Conservation (phyloP, 2,888 invertebrate genomes). For the Herminia tarsipennalis region DNA sequence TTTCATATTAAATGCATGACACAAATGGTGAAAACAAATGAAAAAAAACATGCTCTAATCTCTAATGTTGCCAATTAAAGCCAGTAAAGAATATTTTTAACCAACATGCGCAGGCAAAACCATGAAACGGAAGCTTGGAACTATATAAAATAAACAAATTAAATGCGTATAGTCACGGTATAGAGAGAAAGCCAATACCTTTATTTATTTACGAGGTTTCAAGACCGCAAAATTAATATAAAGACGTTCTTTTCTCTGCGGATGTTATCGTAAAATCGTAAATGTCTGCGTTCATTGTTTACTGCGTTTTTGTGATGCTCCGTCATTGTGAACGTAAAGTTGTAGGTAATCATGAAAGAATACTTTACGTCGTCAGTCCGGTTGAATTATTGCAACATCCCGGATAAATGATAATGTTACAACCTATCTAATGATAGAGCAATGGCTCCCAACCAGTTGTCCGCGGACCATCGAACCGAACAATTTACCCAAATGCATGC, state of each 20-base stretch:
- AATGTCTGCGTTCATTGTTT: conserved; percentile 11
- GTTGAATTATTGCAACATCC: too few species aligned
- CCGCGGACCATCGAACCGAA: too few species aligned
- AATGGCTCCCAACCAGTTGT: too few species aligned
- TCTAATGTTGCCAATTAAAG: too few species aligned
- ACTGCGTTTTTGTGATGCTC: not conserved
- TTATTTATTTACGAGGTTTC: conserved; percentile 13
- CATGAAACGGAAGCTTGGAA: not conserved
- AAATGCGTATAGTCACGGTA: conserved; percentile 1
- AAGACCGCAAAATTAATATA: conserved; percentile 12
- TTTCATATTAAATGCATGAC: too few species aligned
- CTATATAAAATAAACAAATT: not conserved
- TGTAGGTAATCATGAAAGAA: not conserved
- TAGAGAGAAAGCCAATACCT: conserved; percentile 22
- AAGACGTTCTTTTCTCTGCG: conserved; percentile 10
- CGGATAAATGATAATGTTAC: too few species aligned
- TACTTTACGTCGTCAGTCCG: not conserved
- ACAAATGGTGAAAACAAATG: conserved; percentile 12
- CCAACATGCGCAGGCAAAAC: conserved; percentile 5
- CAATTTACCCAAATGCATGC: too few species aligned
- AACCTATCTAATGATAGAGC: too few species aligned
- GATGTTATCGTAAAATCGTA: conserved; percentile 16
- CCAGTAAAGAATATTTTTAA: too few species aligned
- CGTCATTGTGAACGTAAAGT: not conserved
- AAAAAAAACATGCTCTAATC: too few species aligned